phyloP scores from a whole-genome alignment of 2,797 vertebrate genomes.

The Nasua narica region DNA sequence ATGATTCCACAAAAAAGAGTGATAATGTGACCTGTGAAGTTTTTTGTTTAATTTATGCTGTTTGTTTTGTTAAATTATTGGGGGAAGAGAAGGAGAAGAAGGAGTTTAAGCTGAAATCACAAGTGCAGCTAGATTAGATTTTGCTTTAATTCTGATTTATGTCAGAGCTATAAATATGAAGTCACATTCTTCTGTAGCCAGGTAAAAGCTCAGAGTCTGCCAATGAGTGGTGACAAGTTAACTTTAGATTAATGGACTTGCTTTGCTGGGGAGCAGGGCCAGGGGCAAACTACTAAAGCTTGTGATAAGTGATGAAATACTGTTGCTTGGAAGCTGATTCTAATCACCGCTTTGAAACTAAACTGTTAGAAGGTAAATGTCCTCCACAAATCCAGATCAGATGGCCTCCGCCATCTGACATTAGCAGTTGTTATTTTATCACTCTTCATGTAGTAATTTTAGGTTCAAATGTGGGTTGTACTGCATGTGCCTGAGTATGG shows the following conservation, averaged over 20 bases:
- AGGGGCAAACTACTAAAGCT: background rate
- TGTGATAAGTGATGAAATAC: background rate
- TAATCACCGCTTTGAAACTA: slow-evolving; percentile 28
- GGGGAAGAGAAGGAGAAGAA: background rate
- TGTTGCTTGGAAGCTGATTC: background rate
- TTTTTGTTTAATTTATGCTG: slow-evolving; percentile 31
- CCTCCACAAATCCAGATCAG: background rate
- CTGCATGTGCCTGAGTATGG: background rate
- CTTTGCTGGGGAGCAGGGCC: background rate
- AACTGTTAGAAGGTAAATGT: background rate
- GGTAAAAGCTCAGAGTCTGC: slow-evolving; percentile 14
- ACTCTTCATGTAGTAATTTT: background rate
- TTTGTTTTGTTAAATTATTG: slow-evolving; percentile 11
- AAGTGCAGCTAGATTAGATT: background rate
- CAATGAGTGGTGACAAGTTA: background rate
- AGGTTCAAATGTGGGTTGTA: background rate
- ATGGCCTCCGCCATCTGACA: background rate
- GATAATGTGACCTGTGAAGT: background rate
- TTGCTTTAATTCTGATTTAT: slow-evolving; percentile 7
- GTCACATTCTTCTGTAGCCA: slow-evolving; percentile 26
- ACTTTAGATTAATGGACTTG: background rate
- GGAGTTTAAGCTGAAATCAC: background rate
- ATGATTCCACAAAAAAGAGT: background rate
- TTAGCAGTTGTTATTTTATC: background rate
- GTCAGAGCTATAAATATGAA: slow-evolving; percentile 41